Base-by-base conservation (phyloP, 2,113 vertebrate species). In the Amia ocellicauda region DNA sequence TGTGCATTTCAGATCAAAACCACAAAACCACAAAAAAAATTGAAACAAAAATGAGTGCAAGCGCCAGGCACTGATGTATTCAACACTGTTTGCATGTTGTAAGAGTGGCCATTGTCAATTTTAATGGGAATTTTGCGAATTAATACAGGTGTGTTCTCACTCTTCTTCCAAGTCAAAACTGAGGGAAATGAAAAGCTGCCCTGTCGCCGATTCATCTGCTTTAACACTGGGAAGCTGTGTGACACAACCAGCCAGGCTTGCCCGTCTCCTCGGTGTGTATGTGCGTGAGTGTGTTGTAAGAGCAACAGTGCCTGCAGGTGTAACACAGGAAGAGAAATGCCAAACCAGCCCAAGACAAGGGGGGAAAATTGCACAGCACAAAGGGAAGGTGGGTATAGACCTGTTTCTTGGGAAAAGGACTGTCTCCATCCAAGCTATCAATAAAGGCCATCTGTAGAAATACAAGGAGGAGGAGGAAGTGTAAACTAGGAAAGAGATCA, bases 391-490 rank as follows among this genome's bases (percentile, higher is more conserved):
- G 82, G 78, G 83, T 85, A 87, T 83, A 89, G 83, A 90, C 88
- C 89, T 91, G 89, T 85, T 91, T 91, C 86, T 87, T 89, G 86
- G 83, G 61, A 87, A 89, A 91, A 76, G 88, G 88, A 87, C 83
- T 88, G 84, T 91, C 89, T 89, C 88, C 89, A 86, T 90, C 89
- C 89, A 91, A 89, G 87, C 88, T 91, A 91, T 91, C 89, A 89
- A 88, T 86, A 91, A 88, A 89, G 87, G 89, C 89, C 86, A 86
- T 91, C 89, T 91, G 89, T 86, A 76, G 83, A 83, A 70, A 91
- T 81, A 91, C 76, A 90, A 89, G 88, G 84, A 76, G 87, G 83
- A 89, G 70, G 83, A 9, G 70, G 80, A 73, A 13, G 19, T 7
- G 61, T 71, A 60, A 75, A 63, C 69, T 60, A 51, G 40, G 49